Percentiles rank a stretch among this genome's conserved stretches.
Conservation (phyloP, 2,888 invertebrate genomes). For the Drosophila falleni region DNA sequence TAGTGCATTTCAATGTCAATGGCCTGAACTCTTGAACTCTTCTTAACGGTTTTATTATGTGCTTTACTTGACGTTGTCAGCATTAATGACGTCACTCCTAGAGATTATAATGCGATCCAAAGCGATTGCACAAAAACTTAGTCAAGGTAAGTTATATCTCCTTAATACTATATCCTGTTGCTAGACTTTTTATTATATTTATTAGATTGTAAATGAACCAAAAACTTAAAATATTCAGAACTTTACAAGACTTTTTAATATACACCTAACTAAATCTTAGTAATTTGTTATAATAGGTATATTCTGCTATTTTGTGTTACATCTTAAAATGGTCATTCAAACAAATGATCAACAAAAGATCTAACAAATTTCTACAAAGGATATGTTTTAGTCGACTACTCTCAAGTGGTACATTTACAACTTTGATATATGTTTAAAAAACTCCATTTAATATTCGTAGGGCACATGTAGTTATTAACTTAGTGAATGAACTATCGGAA, state of each 20-base stretch:
- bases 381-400: no score
- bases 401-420: no score
- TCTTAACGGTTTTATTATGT: conserved; percentile 22
- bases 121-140: conserved; percentile 84
- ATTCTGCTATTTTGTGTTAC: no score
- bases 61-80: conserved; percentile 23
- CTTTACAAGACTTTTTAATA: not conserved
- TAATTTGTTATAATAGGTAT: no score
- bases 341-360: no score
- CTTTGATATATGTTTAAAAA: no score
- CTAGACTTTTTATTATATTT: not conserved
- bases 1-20: conserved; percentile 72
- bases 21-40: conserved; percentile 60
- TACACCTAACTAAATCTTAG: not conserved
- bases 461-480: not conserved
- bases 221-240: not conserved
- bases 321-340: no score
- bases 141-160: conserved; percentile 80
- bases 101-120: conserved; percentile 85
- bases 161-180: no score
- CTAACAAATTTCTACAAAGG: no score
- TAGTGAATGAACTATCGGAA: not conserved
- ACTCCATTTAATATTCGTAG: no score
- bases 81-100: conserved; percentile 82
- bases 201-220: not conserved